phyloP scores from a whole-genome alignment of 2,888 invertebrate genomes.

The Hoplodrina blanda region DNA sequence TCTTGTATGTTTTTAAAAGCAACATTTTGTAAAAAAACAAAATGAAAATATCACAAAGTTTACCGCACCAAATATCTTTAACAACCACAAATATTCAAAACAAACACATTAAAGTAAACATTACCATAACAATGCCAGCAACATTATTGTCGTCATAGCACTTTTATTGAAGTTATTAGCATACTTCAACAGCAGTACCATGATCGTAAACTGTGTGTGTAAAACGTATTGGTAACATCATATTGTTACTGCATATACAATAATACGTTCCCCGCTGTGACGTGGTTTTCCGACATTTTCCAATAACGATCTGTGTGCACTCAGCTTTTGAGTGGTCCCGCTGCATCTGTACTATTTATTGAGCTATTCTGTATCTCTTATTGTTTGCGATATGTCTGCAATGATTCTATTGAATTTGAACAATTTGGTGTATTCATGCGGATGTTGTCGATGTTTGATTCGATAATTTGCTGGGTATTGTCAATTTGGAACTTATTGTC shows the following conservation, averaged over 20 bases:
- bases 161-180: conserved; percentile 58
- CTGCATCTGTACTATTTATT: conserved; percentile 64
- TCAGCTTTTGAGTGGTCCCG: conserved; percentile 58
- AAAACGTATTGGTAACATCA: conserved; percentile 56
- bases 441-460: conserved; percentile 46
- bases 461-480: conserved; percentile 47
- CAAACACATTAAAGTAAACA: conserved; percentile 50
- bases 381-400: conserved; percentile 57
- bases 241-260: conserved; percentile 44
- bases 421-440: conserved; percentile 48
- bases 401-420: conserved; percentile 54
- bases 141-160: conserved; percentile 40
- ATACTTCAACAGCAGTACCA: conserved; percentile 46
- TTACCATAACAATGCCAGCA: conserved; percentile 40
- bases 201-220: conserved; percentile 37
- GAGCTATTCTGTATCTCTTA: conserved; percentile 56
- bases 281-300: conserved; percentile 54
- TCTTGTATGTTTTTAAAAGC: background rate
- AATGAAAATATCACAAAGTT: conserved; percentile 23
- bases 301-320: conserved; percentile 61
- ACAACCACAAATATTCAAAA: conserved; percentile 38
- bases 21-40: conserved; percentile 18
- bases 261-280: conserved; percentile 54
- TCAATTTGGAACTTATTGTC: conserved; percentile 52
- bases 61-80: conserved; percentile 29